phyloP scores from a whole-genome alignment of 2,797 vertebrate species.

The Silurus lanzhouensis region DNA sequence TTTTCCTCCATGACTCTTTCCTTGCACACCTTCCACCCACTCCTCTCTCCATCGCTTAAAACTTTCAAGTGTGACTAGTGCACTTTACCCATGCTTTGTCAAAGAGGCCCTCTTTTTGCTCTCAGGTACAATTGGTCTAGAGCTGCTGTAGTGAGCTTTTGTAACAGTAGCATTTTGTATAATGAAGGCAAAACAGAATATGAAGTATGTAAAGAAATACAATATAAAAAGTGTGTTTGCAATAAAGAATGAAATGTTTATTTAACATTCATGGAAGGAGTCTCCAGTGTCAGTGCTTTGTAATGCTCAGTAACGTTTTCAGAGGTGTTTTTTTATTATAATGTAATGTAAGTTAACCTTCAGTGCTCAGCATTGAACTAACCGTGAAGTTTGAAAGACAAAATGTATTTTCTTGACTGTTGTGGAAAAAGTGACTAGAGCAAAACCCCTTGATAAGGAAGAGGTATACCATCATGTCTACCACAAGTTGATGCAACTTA shows the following conservation, averaged over 20 bases:
- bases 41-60: slow-evolving; percentile 30
- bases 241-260: not conserved
- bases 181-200: slow-evolving; percentile 4
- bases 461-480: not conserved
- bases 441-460: slow-evolving; percentile 9
- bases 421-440: slow-evolving; percentile 4
- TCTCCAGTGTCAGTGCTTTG: not conserved
- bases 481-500: slow-evolving; percentile 17
- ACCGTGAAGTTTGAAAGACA: not conserved
- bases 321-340: not conserved
- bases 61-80: slow-evolving; percentile 61
- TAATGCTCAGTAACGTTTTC: not conserved
- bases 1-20: not conserved
- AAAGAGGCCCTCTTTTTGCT: slow-evolving; percentile 66
- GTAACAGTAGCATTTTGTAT: not conserved
- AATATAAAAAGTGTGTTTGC: not conserved
- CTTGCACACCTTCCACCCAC: slow-evolving; percentile 36
- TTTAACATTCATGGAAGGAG: not conserved
- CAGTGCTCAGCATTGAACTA: not conserved
- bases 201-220: not conserved
- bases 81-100: slow-evolving; percentile 58
- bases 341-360: too few species aligned
- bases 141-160: not conserved
- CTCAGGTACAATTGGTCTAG: slow-evolving; percentile 68
- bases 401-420: not conserved